Evolutionary conservation across 1,140 invertebrate species (phyloP).

Genomic region (Halictus rubicundus): DNA sequence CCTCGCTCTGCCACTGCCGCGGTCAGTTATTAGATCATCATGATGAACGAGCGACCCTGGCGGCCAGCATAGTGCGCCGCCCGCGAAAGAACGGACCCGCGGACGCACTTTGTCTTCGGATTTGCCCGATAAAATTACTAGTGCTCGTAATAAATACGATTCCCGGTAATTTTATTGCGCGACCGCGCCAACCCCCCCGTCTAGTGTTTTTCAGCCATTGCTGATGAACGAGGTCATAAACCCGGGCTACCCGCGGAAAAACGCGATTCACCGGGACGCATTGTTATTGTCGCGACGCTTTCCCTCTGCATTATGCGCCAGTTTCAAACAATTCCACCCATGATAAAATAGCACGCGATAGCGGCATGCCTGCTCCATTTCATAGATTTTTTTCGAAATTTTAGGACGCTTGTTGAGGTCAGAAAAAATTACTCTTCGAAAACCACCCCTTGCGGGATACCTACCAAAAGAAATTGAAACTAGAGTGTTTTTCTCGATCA

Average conservation of each 20-base stretch:
- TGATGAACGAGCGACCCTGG: slow-evolving; percentile 24
- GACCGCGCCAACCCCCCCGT: no score
- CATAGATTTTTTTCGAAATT: no score
- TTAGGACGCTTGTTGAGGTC: no score
- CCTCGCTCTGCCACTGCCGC: slow-evolving; percentile 20
- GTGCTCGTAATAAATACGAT: slow-evolving; percentile 14
- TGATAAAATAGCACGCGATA: no score
- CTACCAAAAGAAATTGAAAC: no score
- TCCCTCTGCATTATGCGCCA: no score
- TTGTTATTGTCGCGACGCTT: background rate
- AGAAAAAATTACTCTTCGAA: no score
- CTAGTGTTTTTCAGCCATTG: background rate
- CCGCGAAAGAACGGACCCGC: background rate
- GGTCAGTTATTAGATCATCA: slow-evolving; percentile 42
- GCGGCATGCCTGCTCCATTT: no score
- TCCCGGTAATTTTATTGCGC: background rate
- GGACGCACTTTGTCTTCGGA: slow-evolving; percentile 13
- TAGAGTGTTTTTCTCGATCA: no score
- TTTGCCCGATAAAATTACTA: slow-evolving; percentile 29
- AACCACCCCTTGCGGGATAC: no score
- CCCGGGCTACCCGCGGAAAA: background rate
- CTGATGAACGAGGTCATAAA: slow-evolving; percentile 3
- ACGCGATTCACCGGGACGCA: background rate
- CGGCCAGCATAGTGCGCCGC: background rate
- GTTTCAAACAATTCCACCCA: no score